These are phyloP conservation scores for Ethmia dodecea DNA, from an alignment of 2,888 invertebrate species.

Conservation along the genomic window DNA sequence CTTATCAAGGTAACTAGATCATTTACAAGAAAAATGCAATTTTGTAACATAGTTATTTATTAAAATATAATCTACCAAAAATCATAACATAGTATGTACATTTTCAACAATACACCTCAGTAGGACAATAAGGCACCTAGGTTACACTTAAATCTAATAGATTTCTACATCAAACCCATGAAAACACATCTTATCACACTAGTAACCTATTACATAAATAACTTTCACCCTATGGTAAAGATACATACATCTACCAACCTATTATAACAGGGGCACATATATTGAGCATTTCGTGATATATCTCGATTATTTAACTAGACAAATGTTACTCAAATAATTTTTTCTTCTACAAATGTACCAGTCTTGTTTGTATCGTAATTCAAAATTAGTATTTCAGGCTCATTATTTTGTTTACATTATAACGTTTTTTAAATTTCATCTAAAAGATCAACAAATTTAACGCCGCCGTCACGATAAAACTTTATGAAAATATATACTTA, in stretches of 20 bases:
- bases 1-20: too few relatives aligned
- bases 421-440: too few relatives aligned
- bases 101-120: slow-evolving; percentile 67
- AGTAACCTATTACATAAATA: slow-evolving; percentile 37
- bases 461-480: too few relatives aligned
- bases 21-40: slow-evolving; percentile 26
- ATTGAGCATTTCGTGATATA: slow-evolving; percentile 57
- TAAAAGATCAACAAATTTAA: too few relatives aligned
- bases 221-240: slow-evolving; percentile 51
- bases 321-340: slow-evolving; percentile 7
- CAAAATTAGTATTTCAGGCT: too few relatives aligned
- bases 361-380: too few relatives aligned
- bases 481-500: too few relatives aligned
- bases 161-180: slow-evolving; percentile 32
- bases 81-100: slow-evolving; percentile 73
- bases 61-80: slow-evolving; percentile 67
- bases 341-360: too few relatives aligned
- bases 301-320: slow-evolving; percentile 6
- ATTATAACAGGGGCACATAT: slow-evolving; percentile 38
- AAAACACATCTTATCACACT: slow-evolving; percentile 36
- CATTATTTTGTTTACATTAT: too few relatives aligned
- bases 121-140: slow-evolving; percentile 66
- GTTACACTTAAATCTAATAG: slow-evolving; percentile 17
- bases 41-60: slow-evolving; percentile 65
- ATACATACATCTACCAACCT: slow-evolving; percentile 34